Evolutionary conservation across 2,888 invertebrate species (phyloP), one percentile per base, ranked within the genome.

Genomic region (Myathropa florea): DNA sequence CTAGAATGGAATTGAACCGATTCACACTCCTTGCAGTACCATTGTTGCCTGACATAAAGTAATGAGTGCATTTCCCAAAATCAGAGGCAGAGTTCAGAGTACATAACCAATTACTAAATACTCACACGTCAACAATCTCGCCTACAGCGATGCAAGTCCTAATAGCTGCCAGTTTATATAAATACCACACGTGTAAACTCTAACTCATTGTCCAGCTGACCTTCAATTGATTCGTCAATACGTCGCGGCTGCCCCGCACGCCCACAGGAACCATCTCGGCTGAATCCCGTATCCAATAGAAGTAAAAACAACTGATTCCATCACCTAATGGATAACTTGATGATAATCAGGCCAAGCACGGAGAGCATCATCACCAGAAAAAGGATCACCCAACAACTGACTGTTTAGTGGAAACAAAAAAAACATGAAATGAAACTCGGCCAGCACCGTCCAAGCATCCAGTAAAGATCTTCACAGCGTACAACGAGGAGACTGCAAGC

Each of bases 321-420:
- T 71, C 78, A 46, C 63, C 71, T 70, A 78, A 78, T 78, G 78
- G 71, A 71, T 64, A 63, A 71, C 36, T 78, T 53, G 70, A 78
- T 78, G 78, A 71, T 78, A 78, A 78, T 78, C 78, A 78, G 78
- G 70, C 78, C 78, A 78, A 78, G 64, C 63, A 46, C 63, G 23
- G 71, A 70, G 65, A 70, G 70, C 64, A 70, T 57, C 68, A 36
- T 63, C 68, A 63, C 12, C 61, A 70, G 30, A 63, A 71, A 71
- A 78, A 63, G 71, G 70, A 78, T 78, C 63, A 70, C 71, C 70
- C 78, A 71, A 59, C 65, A 78, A 18, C 57, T 23, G 24, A 64
- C 55, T 36, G 70, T 63, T 7, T 55, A 6, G n/a, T 14, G 28
- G 21, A 53, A 30, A 55, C 21, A 57, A 33, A 46, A 61, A 72